Conservation (phyloP, 2,797 vertebrate species). For the Liasis olivaceus region DNA sequence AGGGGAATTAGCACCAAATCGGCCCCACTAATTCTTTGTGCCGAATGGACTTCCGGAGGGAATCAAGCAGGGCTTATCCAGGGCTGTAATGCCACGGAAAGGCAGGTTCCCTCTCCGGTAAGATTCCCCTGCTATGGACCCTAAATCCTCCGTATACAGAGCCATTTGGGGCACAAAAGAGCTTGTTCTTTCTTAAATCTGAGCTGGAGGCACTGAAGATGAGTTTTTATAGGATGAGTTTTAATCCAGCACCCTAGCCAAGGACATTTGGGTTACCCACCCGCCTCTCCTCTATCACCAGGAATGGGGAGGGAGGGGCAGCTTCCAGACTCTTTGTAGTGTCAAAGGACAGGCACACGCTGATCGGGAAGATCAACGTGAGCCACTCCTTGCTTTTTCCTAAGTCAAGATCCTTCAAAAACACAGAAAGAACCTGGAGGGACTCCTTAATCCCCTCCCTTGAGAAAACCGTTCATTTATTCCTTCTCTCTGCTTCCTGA, state of each 20-base stretch:
- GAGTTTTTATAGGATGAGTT: background rate
- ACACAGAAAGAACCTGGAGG: background rate
- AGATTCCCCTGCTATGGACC: background rate
- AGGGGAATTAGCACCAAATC: conserved; percentile 38
- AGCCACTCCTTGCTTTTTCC: background rate
- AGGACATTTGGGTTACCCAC: background rate
- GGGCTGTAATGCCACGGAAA: accelerated
- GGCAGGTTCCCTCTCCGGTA: background rate
- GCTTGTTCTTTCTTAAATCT: background rate
- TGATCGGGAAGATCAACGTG: background rate
- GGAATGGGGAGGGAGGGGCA: background rate
- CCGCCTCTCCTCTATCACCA: background rate
- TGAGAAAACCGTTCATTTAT: background rate
- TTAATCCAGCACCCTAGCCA: conserved; percentile 5
- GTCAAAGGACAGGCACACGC: accelerated
- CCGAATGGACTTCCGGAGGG: accelerated
- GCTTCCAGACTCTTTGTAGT: no score
- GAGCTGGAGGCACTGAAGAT: background rate
- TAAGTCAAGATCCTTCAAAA: background rate
- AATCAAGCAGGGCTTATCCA: accelerated
- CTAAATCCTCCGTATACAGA: background rate
- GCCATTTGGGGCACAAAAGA: background rate
- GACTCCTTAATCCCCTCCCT: background rate
- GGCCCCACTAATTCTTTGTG: background rate
- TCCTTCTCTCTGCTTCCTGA: background rate